A percentile compares a stretch with the other conserved stretches of the same genome.
phyloP scores from a whole-genome alignment of 1,140 invertebrate genomes.

The Drosophila sulfurigaster region DNA sequence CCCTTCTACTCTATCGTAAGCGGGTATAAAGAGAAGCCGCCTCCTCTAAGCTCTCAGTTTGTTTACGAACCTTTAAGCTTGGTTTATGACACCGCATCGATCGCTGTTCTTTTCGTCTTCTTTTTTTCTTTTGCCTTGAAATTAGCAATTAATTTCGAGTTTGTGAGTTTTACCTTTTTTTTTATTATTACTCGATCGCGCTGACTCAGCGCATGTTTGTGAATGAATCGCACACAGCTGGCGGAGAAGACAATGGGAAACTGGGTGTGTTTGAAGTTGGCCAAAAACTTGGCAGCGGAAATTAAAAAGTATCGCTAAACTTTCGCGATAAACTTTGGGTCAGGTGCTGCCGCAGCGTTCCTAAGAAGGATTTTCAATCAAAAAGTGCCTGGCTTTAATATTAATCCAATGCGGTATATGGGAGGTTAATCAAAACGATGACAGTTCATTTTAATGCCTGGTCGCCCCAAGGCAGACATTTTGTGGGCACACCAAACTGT shows the following conservation, averaged over 20 bases:
- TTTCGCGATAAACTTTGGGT: conserved; percentile 18
- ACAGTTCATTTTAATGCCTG: conserved; percentile 67
- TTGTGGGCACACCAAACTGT: conserved; percentile 9
- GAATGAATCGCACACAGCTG: conserved; percentile 34
- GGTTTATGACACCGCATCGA: conserved; percentile 73
- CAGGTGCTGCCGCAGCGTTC: conserved; percentile 40
- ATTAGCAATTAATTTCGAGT: conserved; percentile 75
- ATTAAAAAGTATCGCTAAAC: conserved; percentile 30
- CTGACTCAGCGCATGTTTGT: conserved; percentile 38
- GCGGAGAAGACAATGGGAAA: conserved; percentile 3
- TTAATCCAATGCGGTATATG: conserved; percentile 17
- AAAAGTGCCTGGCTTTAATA: conserved; percentile 1
- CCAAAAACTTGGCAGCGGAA: conserved; percentile 32
- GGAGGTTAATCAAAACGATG: conserved; percentile 58
- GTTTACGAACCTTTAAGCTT: conserved; percentile 76
- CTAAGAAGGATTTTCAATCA: background rate
- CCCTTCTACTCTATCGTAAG: too few species aligned
- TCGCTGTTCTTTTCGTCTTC: conserved; percentile 55
- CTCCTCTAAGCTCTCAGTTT: conserved; percentile 37
- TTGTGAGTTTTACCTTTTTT: conserved; percentile 15
- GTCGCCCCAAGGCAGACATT: conserved; percentile 15
- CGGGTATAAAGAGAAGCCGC: conserved; percentile 21
- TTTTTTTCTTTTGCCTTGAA: conserved; percentile 53
- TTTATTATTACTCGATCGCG: conserved; percentile 42
- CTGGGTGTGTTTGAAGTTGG: conserved; percentile 28